A percentile compares a stretch with the other conserved stretches of the same genome.
Evolutionary conservation across 1,140 invertebrate species (phyloP).

Genomic region (Polyergus mexicanus): DNA sequence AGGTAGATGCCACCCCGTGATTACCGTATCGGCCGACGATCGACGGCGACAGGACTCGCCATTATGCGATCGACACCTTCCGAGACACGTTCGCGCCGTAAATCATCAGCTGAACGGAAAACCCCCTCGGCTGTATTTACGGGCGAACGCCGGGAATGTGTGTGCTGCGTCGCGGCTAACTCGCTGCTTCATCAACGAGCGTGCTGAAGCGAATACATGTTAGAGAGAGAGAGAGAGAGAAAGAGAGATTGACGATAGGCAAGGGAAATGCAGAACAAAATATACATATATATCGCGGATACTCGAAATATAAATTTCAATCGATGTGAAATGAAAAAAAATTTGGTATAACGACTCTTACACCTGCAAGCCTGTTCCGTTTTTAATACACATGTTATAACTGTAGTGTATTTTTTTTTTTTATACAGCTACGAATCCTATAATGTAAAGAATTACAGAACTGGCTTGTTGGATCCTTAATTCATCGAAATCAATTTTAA

Average conservation of each 20-base stretch:
- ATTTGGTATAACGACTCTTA: no score
- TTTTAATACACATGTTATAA: no score
- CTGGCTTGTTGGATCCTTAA: no score
- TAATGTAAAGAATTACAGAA: no score
- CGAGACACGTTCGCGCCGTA: conserved; percentile 82
- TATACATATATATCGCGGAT: background rate
- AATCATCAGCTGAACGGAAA: conserved; percentile 82
- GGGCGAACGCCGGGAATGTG: conserved; percentile 63
- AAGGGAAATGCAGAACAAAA: background rate
- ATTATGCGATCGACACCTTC: conserved; percentile 85
- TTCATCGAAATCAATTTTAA: no score
- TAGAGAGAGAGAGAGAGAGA: background rate
- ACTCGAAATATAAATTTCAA: background rate
- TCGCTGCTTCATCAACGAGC: conserved; percentile 34
- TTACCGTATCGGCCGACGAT: conserved; percentile 84
- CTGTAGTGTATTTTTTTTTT: no score
- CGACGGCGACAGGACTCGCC: conserved; percentile 83
- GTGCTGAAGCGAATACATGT: conserved; percentile 25
- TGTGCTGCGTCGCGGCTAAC: conserved; percentile 54
- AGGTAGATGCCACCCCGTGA: conserved; percentile 83
- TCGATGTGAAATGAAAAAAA: background rate
- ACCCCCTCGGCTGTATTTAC: conserved; percentile 76
- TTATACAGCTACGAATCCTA: no score
- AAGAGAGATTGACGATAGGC: background rate
- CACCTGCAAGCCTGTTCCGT: no score